Base-by-base conservation (phyloP, 2,888 invertebrate genomes). In the Hydraecia micacea region DNA sequence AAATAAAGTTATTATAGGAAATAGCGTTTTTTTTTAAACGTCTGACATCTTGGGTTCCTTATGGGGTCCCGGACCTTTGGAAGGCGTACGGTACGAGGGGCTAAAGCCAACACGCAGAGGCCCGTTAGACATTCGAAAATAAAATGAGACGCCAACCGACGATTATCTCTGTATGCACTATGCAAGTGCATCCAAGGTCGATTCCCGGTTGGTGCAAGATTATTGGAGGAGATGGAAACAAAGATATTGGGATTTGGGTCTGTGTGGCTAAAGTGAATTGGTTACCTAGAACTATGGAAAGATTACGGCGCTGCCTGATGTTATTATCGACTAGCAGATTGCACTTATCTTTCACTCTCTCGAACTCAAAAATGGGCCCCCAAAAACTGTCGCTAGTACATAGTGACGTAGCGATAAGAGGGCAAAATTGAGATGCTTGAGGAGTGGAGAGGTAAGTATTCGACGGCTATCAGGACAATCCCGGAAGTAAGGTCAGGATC, bases 1-100 rank as follows among this genome's bases (percentile, higher is more conserved):
- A 49, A 81, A 81, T 81, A 70, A 80, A 81, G 69, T 70, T 21
- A 73, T 52, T 18, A 66, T 36, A 66, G 25, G 2, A 49, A 69
- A 28, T 52, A 8, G 18, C 1, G 13, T 63, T 13, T 25, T 49
- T 49, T 75, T 60, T 25, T 32, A 28, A 36, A 28, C 28, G 6
- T 1, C 0, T 36, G 3, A 1, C 7, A 15, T 65, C n/a, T 39
- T 8, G n/a, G 52, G 18, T 52, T 2, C 8, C 52, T 36, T 52
- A n/a, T n/a, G 52, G 7, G 49, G 18, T 18, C 49, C 49, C 49
- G 49, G 18, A 49, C 7, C 5, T 66, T 39, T 39, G 8, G n/a
- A 39, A n/a, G n/a, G 9, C n/a, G 2, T n/a, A 66, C 2, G 39
- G 2, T n/a, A 66, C 2, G 39, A 66, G 5, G 5, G 8, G 1